Evolutionary conservation across 1,140 invertebrate genomes (phyloP).

Genomic region (Lerema accius): DNA sequence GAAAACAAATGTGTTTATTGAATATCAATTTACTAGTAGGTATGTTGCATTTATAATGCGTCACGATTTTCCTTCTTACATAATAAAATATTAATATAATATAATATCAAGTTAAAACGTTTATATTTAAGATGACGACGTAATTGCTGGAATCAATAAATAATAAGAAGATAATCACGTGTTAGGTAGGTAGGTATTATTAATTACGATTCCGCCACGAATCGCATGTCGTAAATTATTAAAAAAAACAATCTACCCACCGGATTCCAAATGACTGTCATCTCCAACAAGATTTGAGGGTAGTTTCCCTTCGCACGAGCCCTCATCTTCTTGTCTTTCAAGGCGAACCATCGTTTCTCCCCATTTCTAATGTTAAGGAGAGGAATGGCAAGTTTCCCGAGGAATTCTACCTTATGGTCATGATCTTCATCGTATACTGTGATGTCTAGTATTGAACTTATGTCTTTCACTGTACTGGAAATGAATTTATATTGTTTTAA

Average conservation of each 20-base stretch:
- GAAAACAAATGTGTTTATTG: neutral
- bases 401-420: conserved; percentile 98
- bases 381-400: conserved; percentile 96
- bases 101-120: no score
- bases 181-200: no score
- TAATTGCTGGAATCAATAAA: no score
- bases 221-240: no score
- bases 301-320: conserved; percentile 94
- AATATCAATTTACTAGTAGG: neutral
- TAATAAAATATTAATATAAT: no score
- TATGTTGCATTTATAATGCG: no score
- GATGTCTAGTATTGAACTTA: conserved; percentile 97
- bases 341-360: conserved; percentile 96
- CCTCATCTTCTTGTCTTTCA: conserved; percentile 98
- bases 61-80: no score
- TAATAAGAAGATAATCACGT: no score
- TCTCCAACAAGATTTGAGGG: conserved; percentile 95
- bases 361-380: conserved; percentile 94
- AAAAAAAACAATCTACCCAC: no score
- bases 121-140: no score
- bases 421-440: conserved; percentile 99
- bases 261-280: conserved; percentile 96
- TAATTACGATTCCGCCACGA: no score
- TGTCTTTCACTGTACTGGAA: conserved; percentile 97
- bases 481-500: neutral